Conservation (phyloP, 2,113 vertebrate genomes). For the Periophthalmus modestus region DNA sequence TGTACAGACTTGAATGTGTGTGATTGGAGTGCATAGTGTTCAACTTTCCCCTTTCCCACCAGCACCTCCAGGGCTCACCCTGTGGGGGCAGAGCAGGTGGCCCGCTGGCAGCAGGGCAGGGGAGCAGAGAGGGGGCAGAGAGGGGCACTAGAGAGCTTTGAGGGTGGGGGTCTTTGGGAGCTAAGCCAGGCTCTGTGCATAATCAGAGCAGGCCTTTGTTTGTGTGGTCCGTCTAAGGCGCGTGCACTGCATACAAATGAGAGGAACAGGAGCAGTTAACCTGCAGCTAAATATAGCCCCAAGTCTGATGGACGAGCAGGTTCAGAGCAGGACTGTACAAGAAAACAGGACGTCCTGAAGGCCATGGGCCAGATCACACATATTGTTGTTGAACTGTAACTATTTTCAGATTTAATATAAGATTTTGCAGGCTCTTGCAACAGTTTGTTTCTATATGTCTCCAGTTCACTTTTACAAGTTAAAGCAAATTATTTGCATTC, state of each 20-base stretch:
- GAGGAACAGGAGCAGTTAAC: slow-evolving; percentile 81
- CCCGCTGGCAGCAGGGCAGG: slow-evolving; percentile 66
- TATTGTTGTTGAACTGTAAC: not conserved
- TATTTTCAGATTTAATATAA: not conserved
- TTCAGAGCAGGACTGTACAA: slow-evolving; percentile 28
- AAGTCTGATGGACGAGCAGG: slow-evolving; percentile 58
- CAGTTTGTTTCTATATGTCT: not conserved
- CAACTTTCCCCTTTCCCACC: slow-evolving; percentile 51
- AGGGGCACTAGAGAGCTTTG: slow-evolving; percentile 1
- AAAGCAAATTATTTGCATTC: too few relatives aligned
- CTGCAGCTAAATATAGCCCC: slow-evolving; percentile 79
- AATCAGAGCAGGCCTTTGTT: slow-evolving; percentile 77
- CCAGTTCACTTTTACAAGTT: too few relatives aligned
- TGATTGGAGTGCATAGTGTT: slow-evolving; percentile 47
- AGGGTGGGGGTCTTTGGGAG: slow-evolving; percentile 75
- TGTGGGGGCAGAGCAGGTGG: slow-evolving; percentile 73
- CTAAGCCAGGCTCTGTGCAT: slow-evolving; percentile 74
- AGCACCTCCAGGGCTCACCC: slow-evolving; percentile 22
- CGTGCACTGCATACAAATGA: slow-evolving; percentile 81
- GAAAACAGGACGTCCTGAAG: slow-evolving; percentile 40
- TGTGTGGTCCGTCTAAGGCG: slow-evolving; percentile 73
- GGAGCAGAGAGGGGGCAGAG: not conserved
- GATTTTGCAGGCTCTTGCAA: not conserved
- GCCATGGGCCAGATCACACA: slow-evolving; percentile 20
- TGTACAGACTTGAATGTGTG: slow-evolving; percentile 18